These are phyloP conservation scores for Corythoichthys haematopterus DNA, from an alignment of 2,113 vertebrate genomes.

Conservation along the genomic window DNA sequence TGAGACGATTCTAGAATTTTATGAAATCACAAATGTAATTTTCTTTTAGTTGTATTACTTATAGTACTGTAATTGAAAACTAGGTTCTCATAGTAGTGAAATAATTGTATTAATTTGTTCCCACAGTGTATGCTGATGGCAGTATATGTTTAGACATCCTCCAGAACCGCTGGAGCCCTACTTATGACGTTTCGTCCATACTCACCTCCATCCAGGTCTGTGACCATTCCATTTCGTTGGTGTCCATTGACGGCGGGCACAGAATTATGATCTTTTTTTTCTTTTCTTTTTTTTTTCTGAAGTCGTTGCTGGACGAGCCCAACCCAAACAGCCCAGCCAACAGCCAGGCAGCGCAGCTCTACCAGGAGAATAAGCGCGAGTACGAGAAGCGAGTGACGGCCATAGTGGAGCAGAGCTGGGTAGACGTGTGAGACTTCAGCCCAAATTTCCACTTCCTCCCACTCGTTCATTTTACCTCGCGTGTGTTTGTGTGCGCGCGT, in stretches of 20 bases:
- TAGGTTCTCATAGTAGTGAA: too few species aligned
- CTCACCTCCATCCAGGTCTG: constrained; percentile 98
- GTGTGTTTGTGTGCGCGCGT: background rate
- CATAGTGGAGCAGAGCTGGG: constrained; percentile 99
- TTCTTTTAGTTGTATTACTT: too few species aligned
- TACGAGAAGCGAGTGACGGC: constrained; percentile 98
- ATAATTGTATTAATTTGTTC: background rate
- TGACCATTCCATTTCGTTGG: background rate
- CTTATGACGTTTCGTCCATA: constrained; percentile 97
- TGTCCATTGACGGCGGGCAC: too few species aligned
- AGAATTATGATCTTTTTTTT: too few species aligned
- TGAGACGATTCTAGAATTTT: too few species aligned
- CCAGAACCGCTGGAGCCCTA: constrained; percentile 98
- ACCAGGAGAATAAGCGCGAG: constrained; percentile 98
- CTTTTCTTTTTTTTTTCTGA: background rate
- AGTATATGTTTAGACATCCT: constrained; percentile 99
- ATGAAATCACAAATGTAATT: too few species aligned
- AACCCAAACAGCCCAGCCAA: constrained; percentile 98
- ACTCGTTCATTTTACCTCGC: constrained; percentile 39
- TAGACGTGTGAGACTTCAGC: constrained; percentile 79
- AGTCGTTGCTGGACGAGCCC: constrained; percentile 97
- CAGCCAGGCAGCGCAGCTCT: constrained; percentile 97
- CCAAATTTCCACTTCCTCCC: background rate
- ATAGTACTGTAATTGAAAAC: too few species aligned
- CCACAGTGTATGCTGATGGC: constrained; percentile 93